Base-by-base conservation (phyloP, 1,140 invertebrate genomes). In the Helicoverpa zea region DNA sequence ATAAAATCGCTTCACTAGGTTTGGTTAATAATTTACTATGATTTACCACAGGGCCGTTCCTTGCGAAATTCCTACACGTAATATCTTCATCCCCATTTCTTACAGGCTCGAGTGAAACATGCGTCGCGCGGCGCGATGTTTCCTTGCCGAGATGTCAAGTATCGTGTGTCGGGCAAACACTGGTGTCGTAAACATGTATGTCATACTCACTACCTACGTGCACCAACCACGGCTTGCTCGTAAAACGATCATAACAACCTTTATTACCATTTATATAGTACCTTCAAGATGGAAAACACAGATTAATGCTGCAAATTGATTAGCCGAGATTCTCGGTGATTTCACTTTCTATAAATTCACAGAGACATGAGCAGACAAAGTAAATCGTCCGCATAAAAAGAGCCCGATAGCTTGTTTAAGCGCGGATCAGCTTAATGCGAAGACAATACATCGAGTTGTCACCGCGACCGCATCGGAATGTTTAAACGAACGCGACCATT, bases 371-470 rank as follows among this genome's bases (percentile, higher is more conserved):
- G 76, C 18, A 23, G 63, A 58, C 76, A 70, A 73, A 81, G 66
- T 81, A 78, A 78, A 81, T 81, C 54, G 68, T 59, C 49, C 49
- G 56, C 29, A 81, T 79, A 88, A 84, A 91, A 91, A 88, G 90
- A 83, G 82, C 88, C 81, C 70, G 90, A 90, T 90, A 88, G 89
- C 90, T 89, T 90, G 89, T 89, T 91, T 92, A 91, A 92, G 86
- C 87, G 80, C 81, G 89, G 83, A 92, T 90, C 92, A 92, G 84
- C 81, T 91, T 89, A 92, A 92, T 90, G 88, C 89, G 86, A 87
- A 89, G 88, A 95, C 93, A 95, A 95, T 94, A 94, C 93, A 94
- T 95, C 92, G 90, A 88, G 90, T 87, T 95, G 92, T 95, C 92
- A 92, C 87, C 88, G 90, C 90, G 91, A 92, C 92, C 91, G 92